Conservation (phyloP, 2,113 vertebrate genomes). For the Chinchilla lanigera region DNA sequence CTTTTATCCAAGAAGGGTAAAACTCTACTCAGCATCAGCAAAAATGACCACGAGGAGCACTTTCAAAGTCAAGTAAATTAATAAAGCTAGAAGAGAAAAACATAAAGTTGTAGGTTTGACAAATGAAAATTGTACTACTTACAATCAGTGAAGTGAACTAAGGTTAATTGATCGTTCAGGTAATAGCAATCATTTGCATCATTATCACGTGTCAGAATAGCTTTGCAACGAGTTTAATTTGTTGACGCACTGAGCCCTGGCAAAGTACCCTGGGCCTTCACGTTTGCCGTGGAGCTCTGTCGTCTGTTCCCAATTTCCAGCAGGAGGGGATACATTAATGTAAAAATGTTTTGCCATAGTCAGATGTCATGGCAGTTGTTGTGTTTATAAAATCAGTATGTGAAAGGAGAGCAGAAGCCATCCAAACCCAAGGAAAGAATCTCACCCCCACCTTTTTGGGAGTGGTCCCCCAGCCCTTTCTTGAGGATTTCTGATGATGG, state of each 20-base stretch:
- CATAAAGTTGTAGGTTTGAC: not conserved
- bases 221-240: not conserved
- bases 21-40: not conserved
- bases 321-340: not conserved
- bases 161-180: conserved; percentile 52
- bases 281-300: not conserved
- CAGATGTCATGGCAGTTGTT: not conserved
- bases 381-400: not conserved
- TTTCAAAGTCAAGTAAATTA: conserved; percentile 29
- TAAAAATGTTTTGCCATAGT: not conserved
- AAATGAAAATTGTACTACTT: conserved; percentile 45
- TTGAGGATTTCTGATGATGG: not conserved
- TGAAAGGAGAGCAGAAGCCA: not conserved
- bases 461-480: not conserved
- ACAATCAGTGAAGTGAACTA: conserved; percentile 27
- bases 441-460: not conserved
- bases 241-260: not conserved
- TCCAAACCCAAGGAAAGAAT: not conserved
- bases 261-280: not conserved
- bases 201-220: conserved; percentile 37
- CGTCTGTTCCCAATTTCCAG: not conserved
- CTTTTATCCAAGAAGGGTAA: not conserved
- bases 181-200: conserved; percentile 50
- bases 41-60: not conserved
- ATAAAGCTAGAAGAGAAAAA: conserved; percentile 40